Evolutionary conservation across 2,888 invertebrate species (phyloP), one percentile per base, ranked within the genome.

Genomic region (Phortica okadai): DNA sequence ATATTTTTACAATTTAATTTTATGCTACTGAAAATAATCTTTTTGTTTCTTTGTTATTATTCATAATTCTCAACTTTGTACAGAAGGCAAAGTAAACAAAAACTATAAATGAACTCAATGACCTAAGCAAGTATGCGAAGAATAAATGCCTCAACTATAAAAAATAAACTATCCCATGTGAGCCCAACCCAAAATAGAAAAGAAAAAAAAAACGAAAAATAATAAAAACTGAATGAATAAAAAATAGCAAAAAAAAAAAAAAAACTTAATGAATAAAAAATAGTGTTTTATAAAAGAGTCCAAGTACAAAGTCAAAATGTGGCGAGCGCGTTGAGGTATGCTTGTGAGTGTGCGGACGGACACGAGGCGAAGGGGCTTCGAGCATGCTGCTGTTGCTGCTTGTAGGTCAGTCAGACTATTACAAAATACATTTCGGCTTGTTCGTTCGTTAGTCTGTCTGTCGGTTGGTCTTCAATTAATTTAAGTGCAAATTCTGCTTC

Each of bases 391-490:
- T 45, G 33, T 44, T 54, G 11, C 54, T n/a, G 54, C 69, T 66
- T 64, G 67, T 45, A 76, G 77, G 78, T 33, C 33, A 80, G 80
- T 80, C 80, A 78, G 73, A 64, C 70, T 62, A 21, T 4, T 41
- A 67, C 66, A 50, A 54, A 41, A 58, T 72, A 33, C 42, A 69
- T 70, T 76, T 77, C 21, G 21, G 21, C 21, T 21, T 21, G 21
- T 21, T 21, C 1, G 21, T 21, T 21, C 14, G 50, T 14, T 6
- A 1, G 14, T 8, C 3, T 0, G 59, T n/a, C 8, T 5, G 21
- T 25, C 25, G 66, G 25, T 72, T 78, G 75, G 78, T 77, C 75
- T 81, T 79, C 79, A 81, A 82, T 82, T 81, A 81, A 80, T 84
- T 84, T 75, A 80, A 79, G 80, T 79, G 79, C 73, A 79, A 80